Conservation (phyloP, 2,888 invertebrate genomes). For the Phytoseiulus persimilis region DNA sequence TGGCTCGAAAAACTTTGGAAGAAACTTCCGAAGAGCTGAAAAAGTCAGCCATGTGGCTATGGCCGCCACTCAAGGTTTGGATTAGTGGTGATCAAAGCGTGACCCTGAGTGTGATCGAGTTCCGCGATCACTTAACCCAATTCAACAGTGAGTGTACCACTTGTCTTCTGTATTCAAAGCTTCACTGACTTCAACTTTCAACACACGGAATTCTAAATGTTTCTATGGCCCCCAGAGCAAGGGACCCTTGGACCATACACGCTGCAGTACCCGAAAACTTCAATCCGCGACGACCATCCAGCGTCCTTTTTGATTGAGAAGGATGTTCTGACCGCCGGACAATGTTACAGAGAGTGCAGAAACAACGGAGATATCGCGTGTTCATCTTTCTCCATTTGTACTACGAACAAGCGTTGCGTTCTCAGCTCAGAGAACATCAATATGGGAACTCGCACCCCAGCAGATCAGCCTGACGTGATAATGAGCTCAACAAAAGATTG, state of each 20-base stretch:
- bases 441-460: background rate
- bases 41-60: background rate
- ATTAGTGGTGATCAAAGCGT: background rate
- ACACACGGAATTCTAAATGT: background rate
- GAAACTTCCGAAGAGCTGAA: background rate
- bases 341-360: background rate
- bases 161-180: no score
- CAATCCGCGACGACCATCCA: background rate
- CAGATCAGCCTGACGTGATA: background rate
- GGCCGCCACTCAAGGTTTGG: background rate
- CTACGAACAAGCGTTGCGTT: background rate
- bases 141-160: background rate
- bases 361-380: background rate
- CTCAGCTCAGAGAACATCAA: background rate
- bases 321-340: background rate
- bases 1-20: background rate
- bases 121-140: background rate
- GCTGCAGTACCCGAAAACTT: background rate
- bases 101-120: background rate
- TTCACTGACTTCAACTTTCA: no score
- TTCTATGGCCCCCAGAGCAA: background rate
- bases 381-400: background rate
- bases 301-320: background rate
- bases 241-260: background rate
- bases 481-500: background rate